Percentiles rank a stretch among this genome's conserved stretches.
phyloP scores from a whole-genome alignment of 2,888 invertebrate species.

The Tetramorium bicarinatum region DNA sequence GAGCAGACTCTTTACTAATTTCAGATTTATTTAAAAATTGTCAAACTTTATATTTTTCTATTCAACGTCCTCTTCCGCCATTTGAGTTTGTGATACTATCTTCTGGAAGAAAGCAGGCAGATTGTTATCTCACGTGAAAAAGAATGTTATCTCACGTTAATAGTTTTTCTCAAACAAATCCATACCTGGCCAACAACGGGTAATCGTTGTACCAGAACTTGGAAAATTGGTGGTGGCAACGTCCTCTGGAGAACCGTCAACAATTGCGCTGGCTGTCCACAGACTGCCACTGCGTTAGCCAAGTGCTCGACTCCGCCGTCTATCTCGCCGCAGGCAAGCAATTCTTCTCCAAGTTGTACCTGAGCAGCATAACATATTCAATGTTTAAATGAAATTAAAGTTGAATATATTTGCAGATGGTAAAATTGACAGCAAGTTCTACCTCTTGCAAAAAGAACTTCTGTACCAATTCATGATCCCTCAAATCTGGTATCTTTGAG shows the following conservation, averaged over 20 bases:
- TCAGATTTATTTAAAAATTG: slow-evolving; percentile 78
- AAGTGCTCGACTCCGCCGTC: slow-evolving; percentile 98
- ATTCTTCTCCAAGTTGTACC: slow-evolving; percentile 97
- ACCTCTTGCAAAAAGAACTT: slow-evolving; percentile 92
- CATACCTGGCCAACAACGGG: slow-evolving; percentile 89
- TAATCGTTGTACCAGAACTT: slow-evolving; percentile 93
- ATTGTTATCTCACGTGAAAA: no score
- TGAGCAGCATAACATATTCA: slow-evolving; percentile 81
- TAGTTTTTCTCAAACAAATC: neutral
- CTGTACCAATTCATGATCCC: slow-evolving; percentile 97
- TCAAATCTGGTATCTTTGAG: slow-evolving; percentile 92
- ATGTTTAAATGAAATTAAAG: neutral
- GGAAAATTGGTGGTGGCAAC: slow-evolving; percentile 97
- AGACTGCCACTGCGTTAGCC: slow-evolving; percentile 98
- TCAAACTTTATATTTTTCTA: slow-evolving; percentile 76
- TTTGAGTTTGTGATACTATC: slow-evolving; percentile 77
- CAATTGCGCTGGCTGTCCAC: slow-evolving; percentile 97
- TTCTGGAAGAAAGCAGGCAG: slow-evolving; percentile 78
- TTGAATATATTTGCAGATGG: neutral
- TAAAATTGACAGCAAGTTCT: slow-evolving; percentile 34
- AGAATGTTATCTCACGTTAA: neutral
- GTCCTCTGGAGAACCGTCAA: slow-evolving; percentile 97
- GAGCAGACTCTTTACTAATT: slow-evolving; percentile 76
- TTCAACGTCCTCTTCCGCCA: slow-evolving; percentile 85
- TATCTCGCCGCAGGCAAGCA: slow-evolving; percentile 94